Evolutionary conservation across 2,888 invertebrate genomes (phyloP), one percentile per base, ranked within the genome.

Genomic region (Plagodis dolabraria): DNA sequence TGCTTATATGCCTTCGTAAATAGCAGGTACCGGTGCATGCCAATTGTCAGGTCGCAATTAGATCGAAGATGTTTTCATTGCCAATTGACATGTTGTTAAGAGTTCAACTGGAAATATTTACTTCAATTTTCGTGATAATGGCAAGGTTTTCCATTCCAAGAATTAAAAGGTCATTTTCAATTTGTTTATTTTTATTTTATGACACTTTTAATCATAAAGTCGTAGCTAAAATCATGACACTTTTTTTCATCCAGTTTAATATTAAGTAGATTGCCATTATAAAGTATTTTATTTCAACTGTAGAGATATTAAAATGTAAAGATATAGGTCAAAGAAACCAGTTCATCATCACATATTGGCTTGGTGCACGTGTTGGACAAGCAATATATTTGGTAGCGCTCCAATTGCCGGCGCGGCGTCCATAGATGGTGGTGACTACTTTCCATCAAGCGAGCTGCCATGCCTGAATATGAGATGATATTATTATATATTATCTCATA

Each of bases 1-100:
- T 80, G 76, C 84, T 82, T 83, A 83, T 83, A 83, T 82, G 75
- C 70, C 74, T 80, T 75, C 74, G 70, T 74, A 72, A 76, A 77
- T 72, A 75, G 63, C 22, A 22, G 22, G 22, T 65, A 54, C 45
- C 52, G 12, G 44, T 51, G 47, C 49, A 55, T 49, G 51, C 38
- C 47, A 40, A 55, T 60, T 55, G 52, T 56, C 52, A 22, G 34
- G 7, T 46, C 33, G 51, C 56, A 60, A 55, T 56, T 61, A 53
- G 56, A 46, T 53, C 49, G 34, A 34, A 46, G 56, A 60, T 48
- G 52, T 46, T 60, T 60, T 56, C 52, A 60, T 60, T 60, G 56
- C 43, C 56, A 50, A 47, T 60, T 60, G 55, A 46, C 52, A 35
- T 6, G 43, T 8, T 36, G 33, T 42, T n/a, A n/a, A 2, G 42